A percentile compares a stretch with the other conserved stretches of the same genome.
These are phyloP conservation scores for Papilio helenus DNA, from an alignment of 1,140 invertebrate species.

Conservation along the genomic window DNA sequence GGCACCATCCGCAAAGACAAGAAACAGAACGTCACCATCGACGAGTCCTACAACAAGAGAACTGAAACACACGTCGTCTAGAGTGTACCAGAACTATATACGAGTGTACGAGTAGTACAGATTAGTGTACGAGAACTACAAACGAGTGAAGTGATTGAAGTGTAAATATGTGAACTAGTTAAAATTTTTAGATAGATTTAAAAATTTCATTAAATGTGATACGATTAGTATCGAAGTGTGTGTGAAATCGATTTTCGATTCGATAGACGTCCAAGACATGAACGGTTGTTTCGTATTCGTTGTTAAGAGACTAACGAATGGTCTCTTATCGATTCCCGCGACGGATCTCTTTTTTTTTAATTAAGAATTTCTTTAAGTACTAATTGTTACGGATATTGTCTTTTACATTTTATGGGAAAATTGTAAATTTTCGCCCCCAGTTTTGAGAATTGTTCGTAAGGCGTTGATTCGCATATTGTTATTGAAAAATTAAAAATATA, in stretches of 20 bases:
- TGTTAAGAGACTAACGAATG: slow-evolving; percentile 5
- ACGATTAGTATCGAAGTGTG: slow-evolving; percentile 56
- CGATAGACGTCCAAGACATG: slow-evolving; percentile 38
- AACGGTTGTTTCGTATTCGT: slow-evolving; percentile 22
- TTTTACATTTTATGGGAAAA: slow-evolving; percentile 65
- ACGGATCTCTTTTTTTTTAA: slow-evolving; percentile 72
- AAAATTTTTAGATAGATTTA: slow-evolving; percentile 76
- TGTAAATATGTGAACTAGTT: slow-evolving; percentile 60
- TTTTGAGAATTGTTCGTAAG: slow-evolving; percentile 55
- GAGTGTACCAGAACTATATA: slow-evolving; percentile 19
- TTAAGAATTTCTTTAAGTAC: slow-evolving; percentile 63
- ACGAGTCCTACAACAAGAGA: slow-evolving; percentile 74
- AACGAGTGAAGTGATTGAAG: slow-evolving; percentile 42
- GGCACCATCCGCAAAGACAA: slow-evolving; percentile 81
- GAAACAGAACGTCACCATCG: slow-evolving; percentile 79
- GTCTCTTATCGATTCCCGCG: slow-evolving; percentile 63
- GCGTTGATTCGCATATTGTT: slow-evolving; percentile 53
- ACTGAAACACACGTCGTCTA: slow-evolving; percentile 78
- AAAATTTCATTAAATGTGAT: slow-evolving; percentile 77
- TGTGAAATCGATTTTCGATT: slow-evolving; percentile 48
- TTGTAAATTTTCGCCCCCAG: slow-evolving; percentile 68
- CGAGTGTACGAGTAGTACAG: neutral
- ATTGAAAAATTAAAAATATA: slow-evolving; percentile 39
- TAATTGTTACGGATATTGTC: slow-evolving; percentile 49
- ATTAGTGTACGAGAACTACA: too few relatives aligned